Evolutionary conservation across 2,113 vertebrate species (phyloP), one percentile per base, ranked within the genome.

Genomic region (Beaufortia kweichowensis): DNA sequence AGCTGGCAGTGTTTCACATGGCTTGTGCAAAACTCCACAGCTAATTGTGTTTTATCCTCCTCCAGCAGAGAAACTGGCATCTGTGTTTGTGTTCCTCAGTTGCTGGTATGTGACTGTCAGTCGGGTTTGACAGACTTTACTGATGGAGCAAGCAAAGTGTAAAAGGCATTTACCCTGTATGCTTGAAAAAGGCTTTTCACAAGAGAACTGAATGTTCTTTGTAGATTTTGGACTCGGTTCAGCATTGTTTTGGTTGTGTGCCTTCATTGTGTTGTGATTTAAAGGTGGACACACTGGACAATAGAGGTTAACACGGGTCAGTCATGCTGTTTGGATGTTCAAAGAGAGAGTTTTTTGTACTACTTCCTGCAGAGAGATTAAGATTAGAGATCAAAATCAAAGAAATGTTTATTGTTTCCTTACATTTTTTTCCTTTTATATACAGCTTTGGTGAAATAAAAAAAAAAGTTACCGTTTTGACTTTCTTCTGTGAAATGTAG

Each of bases 11-110:
- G 14, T 35, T 57, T 70, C 35, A 63, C 24, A 7, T 76, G 12
- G 28, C 53, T 76, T 60, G 48, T 66, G 67, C 72, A 69, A n/a
- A 79, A 81, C 77, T 68, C 35, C 35, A 50, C 15, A 23, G 24
- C 56, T 61, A 64, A 78, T 77, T 71, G 70, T 64, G 79, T 76
- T 77, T 71, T 43, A 33, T 75, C 31, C 9, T 29, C 3, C 79
- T 75, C 48, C 55, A 31, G 33, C 12, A 56, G 17, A 81, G 26
- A 15, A 75, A 28, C 70, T 72, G 46, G 71, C 80, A 67, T 75
- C 63, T 70, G 31, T 10, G 7, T 41, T 65, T 24, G 12, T 17
- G 17, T 56, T 53, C 29, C 41, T 33, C 61, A 72, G 62, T 7
- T 11, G 26, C 46, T 29, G 67, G 21, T 70, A 26, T 35, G 28